These are phyloP conservation scores for Coracias cyanogaster DNA, from an alignment of 2,797 vertebrate genomes.

Conservation along the genomic window DNA sequence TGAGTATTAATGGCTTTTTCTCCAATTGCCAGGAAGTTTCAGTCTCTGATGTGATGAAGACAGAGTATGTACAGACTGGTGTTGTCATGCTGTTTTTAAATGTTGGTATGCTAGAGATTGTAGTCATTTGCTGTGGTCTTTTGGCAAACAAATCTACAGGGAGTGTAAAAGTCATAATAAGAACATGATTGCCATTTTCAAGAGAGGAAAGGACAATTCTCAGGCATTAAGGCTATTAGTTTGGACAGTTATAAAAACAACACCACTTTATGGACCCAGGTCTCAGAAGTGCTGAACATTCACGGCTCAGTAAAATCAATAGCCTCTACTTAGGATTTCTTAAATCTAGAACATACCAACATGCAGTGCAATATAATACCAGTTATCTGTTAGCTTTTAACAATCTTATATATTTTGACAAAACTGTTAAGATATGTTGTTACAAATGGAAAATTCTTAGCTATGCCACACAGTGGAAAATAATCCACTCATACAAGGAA, in stretches of 20 bases:
- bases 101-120: slow-evolving; percentile 20
- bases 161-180: background rate
- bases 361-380: background rate
- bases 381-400: slow-evolving; percentile 22
- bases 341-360: background rate
- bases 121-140: background rate
- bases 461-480: slow-evolving; percentile 28
- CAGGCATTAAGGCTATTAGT: background rate
- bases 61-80: background rate
- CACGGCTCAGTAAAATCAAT: slow-evolving; percentile 53
- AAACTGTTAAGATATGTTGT: background rate
- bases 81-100: slow-evolving; percentile 10
- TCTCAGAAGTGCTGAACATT: slow-evolving; percentile 53
- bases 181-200: background rate
- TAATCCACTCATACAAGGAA: slow-evolving; percentile 49
- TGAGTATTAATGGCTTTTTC: slow-evolving; percentile 69
- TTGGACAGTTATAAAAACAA: slow-evolving; percentile 39
- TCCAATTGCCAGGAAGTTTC: slow-evolving; percentile 66
- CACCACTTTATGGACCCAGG: background rate
- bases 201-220: slow-evolving; percentile 24
- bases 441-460: slow-evolving; percentile 11
- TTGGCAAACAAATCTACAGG: slow-evolving; percentile 1
- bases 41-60: slow-evolving; percentile 51
- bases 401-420: background rate
- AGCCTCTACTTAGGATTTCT: background rate